phyloP scores from a whole-genome alignment of 1,140 invertebrate species.

The Drosophila parvula region DNA sequence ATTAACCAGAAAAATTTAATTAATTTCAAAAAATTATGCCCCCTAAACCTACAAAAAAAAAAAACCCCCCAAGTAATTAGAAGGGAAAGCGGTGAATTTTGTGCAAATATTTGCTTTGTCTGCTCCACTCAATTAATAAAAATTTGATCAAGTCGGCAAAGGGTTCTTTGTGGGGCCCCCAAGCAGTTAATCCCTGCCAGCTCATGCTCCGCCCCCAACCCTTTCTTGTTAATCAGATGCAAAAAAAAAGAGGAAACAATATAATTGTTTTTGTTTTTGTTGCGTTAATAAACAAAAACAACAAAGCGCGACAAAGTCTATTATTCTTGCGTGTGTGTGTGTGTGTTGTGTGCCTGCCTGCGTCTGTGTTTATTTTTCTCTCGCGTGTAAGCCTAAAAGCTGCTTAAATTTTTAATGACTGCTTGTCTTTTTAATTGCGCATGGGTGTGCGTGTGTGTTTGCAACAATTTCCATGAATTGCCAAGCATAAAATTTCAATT shows the following conservation, averaged over 20 bases:
- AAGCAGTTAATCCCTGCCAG: slow-evolving; percentile 23
- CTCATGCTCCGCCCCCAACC: slow-evolving; percentile 5
- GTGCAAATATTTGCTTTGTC: slow-evolving; percentile 54
- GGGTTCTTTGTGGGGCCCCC: background rate
- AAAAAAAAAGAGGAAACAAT: slow-evolving; percentile 22
- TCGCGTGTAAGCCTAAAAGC: slow-evolving; percentile 76
- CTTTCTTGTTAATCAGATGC: slow-evolving; percentile 67
- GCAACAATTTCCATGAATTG: slow-evolving; percentile 34
- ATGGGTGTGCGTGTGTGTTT: slow-evolving; percentile 29
- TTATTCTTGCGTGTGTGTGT: slow-evolving; percentile 21
- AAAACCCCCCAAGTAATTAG: slow-evolving; percentile 13
- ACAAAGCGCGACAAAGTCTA: slow-evolving; percentile 34
- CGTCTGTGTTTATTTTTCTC: slow-evolving; percentile 42
- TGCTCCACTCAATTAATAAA: slow-evolving; percentile 74
- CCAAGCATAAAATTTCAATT: slow-evolving; percentile 25
- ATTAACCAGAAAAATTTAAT: slow-evolving; percentile 5
- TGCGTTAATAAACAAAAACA: slow-evolving; percentile 21
- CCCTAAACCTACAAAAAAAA: background rate
- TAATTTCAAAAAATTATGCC: slow-evolving; percentile 21
- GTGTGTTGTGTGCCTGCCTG: background rate
- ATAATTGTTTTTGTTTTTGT: slow-evolving; percentile 44
- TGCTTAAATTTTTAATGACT: slow-evolving; percentile 81
- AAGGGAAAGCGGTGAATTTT: slow-evolving; percentile 1
- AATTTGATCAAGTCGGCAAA: slow-evolving; percentile 70
- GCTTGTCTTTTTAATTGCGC: slow-evolving; percentile 80